Evolutionary conservation across 2,797 vertebrate genomes (phyloP).

Genomic region (Sebastes hopkinsi): DNA sequence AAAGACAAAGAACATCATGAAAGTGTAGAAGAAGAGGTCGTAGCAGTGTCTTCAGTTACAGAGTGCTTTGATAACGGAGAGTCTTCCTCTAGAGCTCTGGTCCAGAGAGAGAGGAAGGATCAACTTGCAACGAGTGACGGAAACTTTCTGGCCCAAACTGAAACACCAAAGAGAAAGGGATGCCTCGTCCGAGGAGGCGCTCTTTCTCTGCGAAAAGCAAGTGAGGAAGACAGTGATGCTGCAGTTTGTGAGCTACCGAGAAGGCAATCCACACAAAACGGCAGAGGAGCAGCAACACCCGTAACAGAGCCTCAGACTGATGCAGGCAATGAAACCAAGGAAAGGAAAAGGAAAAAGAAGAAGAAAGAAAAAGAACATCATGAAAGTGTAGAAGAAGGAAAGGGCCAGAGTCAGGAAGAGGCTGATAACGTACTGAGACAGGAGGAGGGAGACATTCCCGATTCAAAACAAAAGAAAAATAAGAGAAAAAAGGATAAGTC

Average conservation of each 20-base stretch:
- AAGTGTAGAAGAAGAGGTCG: too few relatives aligned
- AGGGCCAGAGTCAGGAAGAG: not conserved
- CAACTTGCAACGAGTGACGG: accelerated
- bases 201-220: not conserved
- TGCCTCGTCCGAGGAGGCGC: not conserved
- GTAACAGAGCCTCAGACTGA: not conserved
- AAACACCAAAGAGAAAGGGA: not conserved
- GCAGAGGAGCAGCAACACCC: not conserved
- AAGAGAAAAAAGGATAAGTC: constrained; percentile 3
- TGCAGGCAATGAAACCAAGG: too few relatives aligned
- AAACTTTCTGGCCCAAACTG: accelerated
- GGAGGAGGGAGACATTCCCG: not conserved
- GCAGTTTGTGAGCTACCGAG: not conserved
- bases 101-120: not conserved
- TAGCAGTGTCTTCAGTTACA: not conserved
- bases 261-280: too few relatives aligned
- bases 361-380: not conserved
- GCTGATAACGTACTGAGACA: not conserved
- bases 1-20: too few relatives aligned
- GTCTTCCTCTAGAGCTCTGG: not conserved
- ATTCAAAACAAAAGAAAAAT: constrained; percentile 20
- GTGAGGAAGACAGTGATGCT: not conserved
- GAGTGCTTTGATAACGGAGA: not conserved
- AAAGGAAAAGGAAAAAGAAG: not conserved
- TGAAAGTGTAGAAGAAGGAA: not conserved